Evolutionary conservation across 2,113 vertebrate species (phyloP), one percentile per base, ranked within the genome.

Genomic region (Mus pahari): DNA sequence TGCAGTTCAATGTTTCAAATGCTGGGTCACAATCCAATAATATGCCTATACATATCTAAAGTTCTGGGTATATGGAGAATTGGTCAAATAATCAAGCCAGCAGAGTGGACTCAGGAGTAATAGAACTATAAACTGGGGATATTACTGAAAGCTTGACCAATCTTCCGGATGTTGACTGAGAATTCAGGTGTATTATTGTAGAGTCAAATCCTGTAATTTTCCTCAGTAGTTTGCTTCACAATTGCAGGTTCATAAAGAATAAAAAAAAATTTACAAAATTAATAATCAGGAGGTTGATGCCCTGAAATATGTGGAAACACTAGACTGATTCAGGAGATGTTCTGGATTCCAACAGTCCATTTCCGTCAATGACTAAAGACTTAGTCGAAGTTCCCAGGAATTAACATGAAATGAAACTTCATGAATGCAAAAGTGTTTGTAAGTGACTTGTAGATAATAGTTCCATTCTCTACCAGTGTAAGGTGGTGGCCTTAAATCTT

Each of bases 351-450:
- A 93, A 58, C 81, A 71, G 77, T 83, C 60, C 55, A 94, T 3
- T 70, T 95, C 62, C 55, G 28, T 13, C 7, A 82, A 53, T 79
- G 71, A 92, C 42, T 92, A 42, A 87, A 83, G 86, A 90, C 79
- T 96, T 88, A 83, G 79, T 95, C 93, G 84, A 92, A 95, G 89
- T 97, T 96, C 92, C 82, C 81, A 97, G 95, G 66, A 98, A 97
- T 97, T 98, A 97, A 96, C 95, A 97, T 86, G 86, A 98, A 98
- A 98, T 97, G 93, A 95, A 82, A 97, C 97, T 98, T 98, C 96
- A 96, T 98, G 98, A 98, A 98, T 98, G 90, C 92, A 97, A 98
- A 97, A 98, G 98, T 98, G 97, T 98, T 98, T 98, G 96, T 97
- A 97, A 97, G 95, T 97, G 96, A 82, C 95, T 97, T 96, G 36